A percentile compares a stretch with the other conserved stretches of the same genome.
These are phyloP conservation scores for Drosophila colorata DNA, from an alignment of 2,888 invertebrate genomes.

Conservation along the genomic window DNA sequence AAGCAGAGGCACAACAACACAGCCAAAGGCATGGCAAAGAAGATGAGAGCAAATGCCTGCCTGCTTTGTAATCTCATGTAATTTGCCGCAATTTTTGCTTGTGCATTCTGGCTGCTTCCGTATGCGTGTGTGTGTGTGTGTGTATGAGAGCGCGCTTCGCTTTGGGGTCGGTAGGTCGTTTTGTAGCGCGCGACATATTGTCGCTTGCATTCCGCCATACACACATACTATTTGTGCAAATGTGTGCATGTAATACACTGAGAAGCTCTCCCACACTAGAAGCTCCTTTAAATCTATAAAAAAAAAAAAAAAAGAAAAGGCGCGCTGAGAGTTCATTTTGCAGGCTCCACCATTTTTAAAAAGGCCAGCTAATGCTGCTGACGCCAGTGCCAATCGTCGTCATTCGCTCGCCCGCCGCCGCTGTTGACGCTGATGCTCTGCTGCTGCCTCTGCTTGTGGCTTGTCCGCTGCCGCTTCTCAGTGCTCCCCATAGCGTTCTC, in stretches of 20 bases:
- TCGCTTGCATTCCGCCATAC: conserved; percentile 63
- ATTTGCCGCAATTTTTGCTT: conserved; percentile 76
- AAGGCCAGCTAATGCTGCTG: conserved; percentile 63
- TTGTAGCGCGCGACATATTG: conserved; percentile 61
- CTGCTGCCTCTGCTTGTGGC: conserved; percentile 36
- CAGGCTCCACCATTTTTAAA: conserved; percentile 76
- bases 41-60: conserved; percentile 52
- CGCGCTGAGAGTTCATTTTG: conserved; percentile 51
- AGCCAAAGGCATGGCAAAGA: conserved; percentile 16
- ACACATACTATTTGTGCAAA: conserved; percentile 7
- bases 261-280: conserved; percentile 32
- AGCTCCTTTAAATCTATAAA: conserved; percentile 45
- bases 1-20: conserved; percentile 54
- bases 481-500: conserved; percentile 53
- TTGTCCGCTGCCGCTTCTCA: conserved; percentile 43
- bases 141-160: conserved; percentile 44
- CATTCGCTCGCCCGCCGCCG: conserved; percentile 61
- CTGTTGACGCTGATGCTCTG: conserved; percentile 46
- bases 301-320: conserved; percentile 63
- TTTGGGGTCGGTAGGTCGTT: conserved; percentile 68
- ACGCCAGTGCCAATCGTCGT: conserved; percentile 67
- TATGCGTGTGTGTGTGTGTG: conserved; percentile 21
- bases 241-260: conserved; percentile 6
- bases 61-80: conserved; percentile 77
- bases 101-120: conserved; percentile 69